Evolutionary conservation across 1,140 invertebrate species (phyloP).

Genomic region (Cydia splendana): DNA sequence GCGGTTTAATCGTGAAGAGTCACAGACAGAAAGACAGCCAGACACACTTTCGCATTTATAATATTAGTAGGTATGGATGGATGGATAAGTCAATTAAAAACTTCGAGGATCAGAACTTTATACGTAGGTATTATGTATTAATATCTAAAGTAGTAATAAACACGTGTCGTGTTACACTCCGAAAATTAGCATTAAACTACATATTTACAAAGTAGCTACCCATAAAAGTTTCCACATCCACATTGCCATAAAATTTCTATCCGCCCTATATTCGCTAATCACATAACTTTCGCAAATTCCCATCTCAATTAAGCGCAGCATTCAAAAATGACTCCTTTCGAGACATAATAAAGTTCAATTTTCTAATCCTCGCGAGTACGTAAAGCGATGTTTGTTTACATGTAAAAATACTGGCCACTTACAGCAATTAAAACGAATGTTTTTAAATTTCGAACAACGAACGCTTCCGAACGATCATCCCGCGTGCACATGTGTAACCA

Average conservation of each 20-base stretch:
- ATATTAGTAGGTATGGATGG: too few relatives aligned
- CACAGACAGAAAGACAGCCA: too few relatives aligned
- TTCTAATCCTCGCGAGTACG: background rate
- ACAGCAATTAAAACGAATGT: slow-evolving; percentile 42
- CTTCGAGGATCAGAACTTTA: too few relatives aligned
- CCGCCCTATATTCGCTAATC: slow-evolving; percentile 8
- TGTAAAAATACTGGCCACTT: slow-evolving; percentile 29
- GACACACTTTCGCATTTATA: too few relatives aligned
- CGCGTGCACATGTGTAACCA: slow-evolving; percentile 64
- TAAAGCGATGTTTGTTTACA: background rate
- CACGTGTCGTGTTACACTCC: background rate
- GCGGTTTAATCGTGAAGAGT: too few relatives aligned
- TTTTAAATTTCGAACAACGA: slow-evolving; percentile 58
- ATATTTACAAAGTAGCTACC: background rate
- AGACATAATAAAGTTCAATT: background rate
- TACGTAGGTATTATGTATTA: too few relatives aligned
- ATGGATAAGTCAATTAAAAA: too few relatives aligned
- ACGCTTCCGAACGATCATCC: slow-evolving; percentile 73
- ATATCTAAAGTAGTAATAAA: background rate
- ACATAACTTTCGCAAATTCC: background rate
- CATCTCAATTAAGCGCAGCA: background rate
- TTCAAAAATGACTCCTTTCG: background rate
- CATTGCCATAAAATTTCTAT: slow-evolving; percentile 1
- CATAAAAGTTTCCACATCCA: slow-evolving; percentile 9
- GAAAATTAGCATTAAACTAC: background rate